Evolutionary conservation across 2,797 vertebrate genomes (phyloP).

Genomic region (Calcarius lapponicus): DNA sequence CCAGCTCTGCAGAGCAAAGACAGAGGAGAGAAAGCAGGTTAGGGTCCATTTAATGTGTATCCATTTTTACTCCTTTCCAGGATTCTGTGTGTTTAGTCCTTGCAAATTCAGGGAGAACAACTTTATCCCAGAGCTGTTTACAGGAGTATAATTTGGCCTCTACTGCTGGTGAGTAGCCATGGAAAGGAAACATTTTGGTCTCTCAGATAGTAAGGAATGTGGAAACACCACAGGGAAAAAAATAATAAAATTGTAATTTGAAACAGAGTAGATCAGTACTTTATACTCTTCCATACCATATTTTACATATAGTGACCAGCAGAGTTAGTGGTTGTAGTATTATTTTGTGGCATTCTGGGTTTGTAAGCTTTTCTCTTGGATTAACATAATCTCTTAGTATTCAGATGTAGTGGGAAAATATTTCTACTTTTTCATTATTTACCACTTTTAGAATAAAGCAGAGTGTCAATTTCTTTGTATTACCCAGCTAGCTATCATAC

Average conservation of each 20-base stretch:
- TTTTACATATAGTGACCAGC: neutral
- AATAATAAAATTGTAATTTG: neutral
- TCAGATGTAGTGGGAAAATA: neutral
- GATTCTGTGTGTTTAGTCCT: neutral
- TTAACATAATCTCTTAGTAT: neutral
- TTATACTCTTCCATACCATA: neutral
- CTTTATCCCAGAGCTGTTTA: neutral
- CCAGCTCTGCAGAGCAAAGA: conserved; percentile 4
- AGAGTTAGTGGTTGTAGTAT: neutral
- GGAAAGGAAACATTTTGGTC: neutral
- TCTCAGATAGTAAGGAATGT: neutral
- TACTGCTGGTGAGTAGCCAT: neutral
- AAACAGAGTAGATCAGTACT: neutral
- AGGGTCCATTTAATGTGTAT: neutral
- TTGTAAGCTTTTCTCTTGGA: neutral
- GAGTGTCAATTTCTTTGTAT: neutral
- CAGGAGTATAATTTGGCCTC: neutral
- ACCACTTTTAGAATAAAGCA: neutral
- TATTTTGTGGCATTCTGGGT: neutral
- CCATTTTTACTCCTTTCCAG: neutral
- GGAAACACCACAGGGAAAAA: neutral
- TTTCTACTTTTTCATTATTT: neutral
- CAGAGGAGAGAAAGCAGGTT: neutral
- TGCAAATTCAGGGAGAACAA: neutral
- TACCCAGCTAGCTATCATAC: neutral